phyloP scores from a whole-genome alignment of 2,113 vertebrate genomes.

The Bombycilla garrulus region DNA sequence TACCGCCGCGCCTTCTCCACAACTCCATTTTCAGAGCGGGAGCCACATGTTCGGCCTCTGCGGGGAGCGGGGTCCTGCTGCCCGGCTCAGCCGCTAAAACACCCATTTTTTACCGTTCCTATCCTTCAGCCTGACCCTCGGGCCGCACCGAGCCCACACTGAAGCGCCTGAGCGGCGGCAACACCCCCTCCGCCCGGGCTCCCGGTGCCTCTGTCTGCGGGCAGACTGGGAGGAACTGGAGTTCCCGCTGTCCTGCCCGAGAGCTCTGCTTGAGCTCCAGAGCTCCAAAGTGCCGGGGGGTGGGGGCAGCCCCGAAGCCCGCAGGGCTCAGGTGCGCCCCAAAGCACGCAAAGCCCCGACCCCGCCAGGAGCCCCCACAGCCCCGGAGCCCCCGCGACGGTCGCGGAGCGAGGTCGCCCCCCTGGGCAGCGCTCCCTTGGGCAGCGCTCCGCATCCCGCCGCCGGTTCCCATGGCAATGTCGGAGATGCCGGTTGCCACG shows the following conservation, averaged over 20 bases:
- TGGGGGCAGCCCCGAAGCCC: not conserved
- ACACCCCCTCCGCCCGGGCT: not conserved
- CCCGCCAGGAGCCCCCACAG: not conserved
- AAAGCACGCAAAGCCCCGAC: not conserved
- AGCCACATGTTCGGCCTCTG: not conserved
- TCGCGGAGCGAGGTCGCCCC: not conserved
- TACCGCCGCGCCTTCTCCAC: not conserved
- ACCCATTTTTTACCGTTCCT: accelerated
- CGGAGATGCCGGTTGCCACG: conserved; percentile 66
- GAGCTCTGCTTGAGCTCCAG: not conserved
- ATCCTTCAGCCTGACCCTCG: not conserved
- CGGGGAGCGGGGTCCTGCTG: not conserved
- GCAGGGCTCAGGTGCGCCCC: not conserved
- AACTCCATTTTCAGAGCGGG: conserved; percentile 4
- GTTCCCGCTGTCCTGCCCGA: not conserved
- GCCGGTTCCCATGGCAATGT: conserved; percentile 68
- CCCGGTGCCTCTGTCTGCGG: not conserved
- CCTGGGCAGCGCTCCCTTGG: conserved; percentile 19
- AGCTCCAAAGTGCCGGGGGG: not conserved
- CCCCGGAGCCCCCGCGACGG: not conserved
- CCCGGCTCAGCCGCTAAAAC: not conserved
- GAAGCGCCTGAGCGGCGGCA: not conserved
- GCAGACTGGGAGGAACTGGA: not conserved
- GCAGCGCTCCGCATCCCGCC: conserved; percentile 57
- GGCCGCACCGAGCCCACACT: accelerated